Conservation (phyloP, 2,888 invertebrate genomes). For the Pollenia labialis region DNA sequence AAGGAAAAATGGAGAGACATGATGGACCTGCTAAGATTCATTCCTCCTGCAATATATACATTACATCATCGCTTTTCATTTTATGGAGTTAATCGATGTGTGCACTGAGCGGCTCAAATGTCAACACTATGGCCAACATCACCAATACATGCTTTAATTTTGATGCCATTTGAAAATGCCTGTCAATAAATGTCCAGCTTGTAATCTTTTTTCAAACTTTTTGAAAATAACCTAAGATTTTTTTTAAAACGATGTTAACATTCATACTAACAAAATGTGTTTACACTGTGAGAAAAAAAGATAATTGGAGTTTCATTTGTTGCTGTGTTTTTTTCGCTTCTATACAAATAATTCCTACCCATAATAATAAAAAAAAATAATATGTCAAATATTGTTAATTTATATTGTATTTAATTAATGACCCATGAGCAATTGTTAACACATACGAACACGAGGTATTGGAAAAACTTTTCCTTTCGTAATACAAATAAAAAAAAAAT, state of each 20-base stretch:
- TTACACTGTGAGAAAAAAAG: conserved; percentile 14
- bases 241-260: background rate
- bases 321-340: background rate
- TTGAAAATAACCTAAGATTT: background rate
- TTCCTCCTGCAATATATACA: no score
- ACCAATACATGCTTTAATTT: conserved; percentile 10
- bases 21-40: no score
- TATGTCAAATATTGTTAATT: conserved; percentile 53
- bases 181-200: conserved; percentile 46
- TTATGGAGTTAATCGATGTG: no score
- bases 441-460: conserved; percentile 1
- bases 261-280: conserved; percentile 7
- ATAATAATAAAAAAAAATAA: background rate
- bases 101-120: no score
- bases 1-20: no score
- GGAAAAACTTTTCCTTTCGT: conserved; percentile 27
- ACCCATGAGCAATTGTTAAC: conserved; percentile 21
- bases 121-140: background rate
- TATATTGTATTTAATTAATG: conserved; percentile 53
- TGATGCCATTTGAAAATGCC: conserved; percentile 26
- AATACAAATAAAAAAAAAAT: background rate
- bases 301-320: conserved; percentile 13
- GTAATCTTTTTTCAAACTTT: conserved; percentile 1
- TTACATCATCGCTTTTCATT: no score
- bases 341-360: background rate